Evolutionary conservation across 92 coral and sea anemone species (phyloP), one percentile per base, ranked within the genome.

Genomic region (Siderastrea radians): DNA sequence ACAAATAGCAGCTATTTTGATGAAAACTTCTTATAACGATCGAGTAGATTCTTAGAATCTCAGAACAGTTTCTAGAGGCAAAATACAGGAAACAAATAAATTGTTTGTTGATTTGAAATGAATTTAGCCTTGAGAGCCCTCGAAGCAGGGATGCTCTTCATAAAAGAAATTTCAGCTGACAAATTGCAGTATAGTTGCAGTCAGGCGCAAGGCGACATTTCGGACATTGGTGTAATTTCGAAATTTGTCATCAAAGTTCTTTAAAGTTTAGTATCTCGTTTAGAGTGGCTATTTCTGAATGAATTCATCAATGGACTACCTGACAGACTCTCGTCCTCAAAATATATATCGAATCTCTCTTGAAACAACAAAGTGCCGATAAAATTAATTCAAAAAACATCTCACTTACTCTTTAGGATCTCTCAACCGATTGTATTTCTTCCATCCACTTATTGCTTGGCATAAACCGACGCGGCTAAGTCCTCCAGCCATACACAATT

Each of bases 311-410:
- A 50, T 65, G 12, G 15, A 65, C 62, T 14, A 15, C 10, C 61
- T 6, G 65, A 38, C 75, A 19, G 49, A 80, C 17, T 15, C 68
- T 80, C 64, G 50, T 69, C 67, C 54, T 47, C 10, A 5, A 48
- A 55, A 46, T 81, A 68, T 19, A 69, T n/a, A 69, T 54, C 46
- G 68, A 68, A 7, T 7, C 15, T 57, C 15, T 1, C 9, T 48
- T 52, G 60, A 63, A 49, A 11, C 48, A 52, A 80, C 53, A 53
- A 49, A 51, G 52, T 16, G 14, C 62, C 19, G 51, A 81, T n/a
- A 55, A 45, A 81, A 51, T 81, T 49, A 68, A 51, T 46, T 44
- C 72, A 66, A 78, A 64, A 52, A 79, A 65, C 62, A 52, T 69
- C 65, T 43, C 58, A 53, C 66, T 72, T 68, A 53, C 62, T 13